Evolutionary conservation across 2,888 invertebrate genomes (phyloP), one percentile per base, ranked within the genome.

Genomic region (Aleiodes testaceus): DNA sequence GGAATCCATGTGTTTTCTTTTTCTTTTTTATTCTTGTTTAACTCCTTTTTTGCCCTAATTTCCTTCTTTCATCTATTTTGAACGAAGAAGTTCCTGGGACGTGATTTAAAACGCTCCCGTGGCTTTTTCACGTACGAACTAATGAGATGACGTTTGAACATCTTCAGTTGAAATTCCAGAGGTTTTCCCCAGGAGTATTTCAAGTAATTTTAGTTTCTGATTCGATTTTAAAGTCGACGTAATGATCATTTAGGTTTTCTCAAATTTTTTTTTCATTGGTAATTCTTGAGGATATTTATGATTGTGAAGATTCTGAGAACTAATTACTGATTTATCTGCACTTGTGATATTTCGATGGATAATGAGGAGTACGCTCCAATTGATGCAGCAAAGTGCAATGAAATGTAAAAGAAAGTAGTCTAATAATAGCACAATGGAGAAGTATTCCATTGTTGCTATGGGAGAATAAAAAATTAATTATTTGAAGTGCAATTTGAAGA

Each of bases 191-290:
- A 42, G 36, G 16, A 9, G 59, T 16, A 36, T 36, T 36, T 36
- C 36, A 16, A 18, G 59, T 18, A 59, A 59, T 59, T 30, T 42
- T 42, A 11, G 16, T 16, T n/a, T 7, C 36, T 2, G 42, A 59
- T 59, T 59, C 59, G 59, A 59, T 59, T 16, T 5, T 7, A 5
- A 42, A 42, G 14, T 59, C 36, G 16, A 12, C 30, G 30, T 59
- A 59, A 59, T 59, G 59, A 59, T 42, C 59, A 26, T 59, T 59
- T n/a, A n/a, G n/a, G n/a, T n/a, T n/a, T n/a, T n/a, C n/a, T n/a
- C n/a, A 26, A 18, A 26, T 26, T 26, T 26, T 14, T 59, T 16
- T 14, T 36, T 11, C 36, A 36, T 59, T 30, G 18, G 55, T 26
- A 12, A 55, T 36, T 14, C 11, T n/a, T 36, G 36, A 14, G 18